Conservation (phyloP, 2,888 invertebrate species). For the Tetragonisca angustula region DNA sequence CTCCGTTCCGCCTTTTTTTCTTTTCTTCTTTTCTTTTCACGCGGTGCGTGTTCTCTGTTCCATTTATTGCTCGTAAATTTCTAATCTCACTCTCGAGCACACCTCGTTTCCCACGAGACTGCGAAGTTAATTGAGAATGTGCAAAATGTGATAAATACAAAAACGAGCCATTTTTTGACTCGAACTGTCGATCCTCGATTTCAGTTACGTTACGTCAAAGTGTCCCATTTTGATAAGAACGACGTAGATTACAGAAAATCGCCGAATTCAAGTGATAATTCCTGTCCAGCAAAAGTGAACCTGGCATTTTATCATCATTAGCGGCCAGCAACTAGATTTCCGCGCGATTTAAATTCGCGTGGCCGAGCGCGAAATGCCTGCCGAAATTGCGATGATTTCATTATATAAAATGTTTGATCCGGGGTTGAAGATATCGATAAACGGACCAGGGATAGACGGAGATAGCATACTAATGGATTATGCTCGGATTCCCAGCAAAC, state of each 20-base stretch:
- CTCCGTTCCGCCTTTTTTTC: background rate
- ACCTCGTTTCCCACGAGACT: background rate
- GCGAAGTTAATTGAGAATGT: background rate
- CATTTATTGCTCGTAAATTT: background rate
- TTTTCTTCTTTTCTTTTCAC: too few relatives aligned
- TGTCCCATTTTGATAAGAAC: too few relatives aligned
- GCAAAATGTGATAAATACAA: too few relatives aligned
- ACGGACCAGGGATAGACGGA: conserved; percentile 27
- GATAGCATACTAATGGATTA: conserved; percentile 46
- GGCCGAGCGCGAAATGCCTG: background rate
- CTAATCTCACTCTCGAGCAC: background rate
- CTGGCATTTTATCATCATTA: conserved; percentile 13
- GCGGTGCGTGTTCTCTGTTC: too few relatives aligned
- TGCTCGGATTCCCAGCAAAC: background rate
- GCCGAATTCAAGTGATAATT: background rate
- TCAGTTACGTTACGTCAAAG: too few relatives aligned
- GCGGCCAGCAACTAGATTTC: conserved; percentile 20
- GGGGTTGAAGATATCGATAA: conserved; percentile 28
- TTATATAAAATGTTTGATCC: conserved; percentile 29
- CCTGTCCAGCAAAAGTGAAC: background rate
- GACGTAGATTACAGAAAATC: too few relatives aligned
- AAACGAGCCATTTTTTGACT: too few relatives aligned
- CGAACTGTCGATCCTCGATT: too few relatives aligned
- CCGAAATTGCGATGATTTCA: conserved; percentile 21
- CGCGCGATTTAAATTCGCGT: conserved; percentile 28